Evolutionary conservation across 2,797 vertebrate species (phyloP), one percentile per base, ranked within the genome.

Genomic region (Thalassophryne amazonica): DNA sequence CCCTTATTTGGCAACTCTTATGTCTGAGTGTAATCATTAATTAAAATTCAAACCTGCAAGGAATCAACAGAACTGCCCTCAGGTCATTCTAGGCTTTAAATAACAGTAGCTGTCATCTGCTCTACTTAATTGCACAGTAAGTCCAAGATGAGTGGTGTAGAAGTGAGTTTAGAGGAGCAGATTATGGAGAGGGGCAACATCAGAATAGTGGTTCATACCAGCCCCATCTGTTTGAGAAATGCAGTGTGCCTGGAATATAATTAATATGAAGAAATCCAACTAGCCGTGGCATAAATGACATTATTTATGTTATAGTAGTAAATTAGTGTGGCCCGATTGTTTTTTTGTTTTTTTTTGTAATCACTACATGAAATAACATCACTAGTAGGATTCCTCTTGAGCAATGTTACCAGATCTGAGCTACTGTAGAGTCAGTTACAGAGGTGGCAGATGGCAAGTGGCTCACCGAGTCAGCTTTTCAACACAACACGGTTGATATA

Each of bases 61-160:
- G 2, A 50, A 62, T 9, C 27, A 66, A 62, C 58, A 42, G 21
- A 39, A 28, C 54, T 61, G 67, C 66, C 71, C 69, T 66, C 54
- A 54, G 25, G 73, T 61, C 76, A 38, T 51, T 33, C 20, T 8
- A 7, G 9, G 15, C 15, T 3, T 1, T 17, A 31, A 48, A 45
- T 41, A 24, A 53, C 25, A 13, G 28, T 25, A 33, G 27, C 38
- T 2, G 28, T 65, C 32, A 45, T 54, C 40, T 30, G 34, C 28
- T 54, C 36, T 6, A 14, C 46, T 42, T 42, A 53, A 60, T 33
- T 58, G 23, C 36, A 41, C 15, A 32, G 49, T 51, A 58, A 55
- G 80, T 47, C 52, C 23, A 39, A 35, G 51, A 71, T 65, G 61
- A 43, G 59, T 35, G 21, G 6, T n/a, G 33, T 10, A 33, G 29